Evolutionary conservation across 2,888 invertebrate genomes (phyloP), one percentile per base, ranked within the genome.

Genomic region (Lissonota sp.): DNA sequence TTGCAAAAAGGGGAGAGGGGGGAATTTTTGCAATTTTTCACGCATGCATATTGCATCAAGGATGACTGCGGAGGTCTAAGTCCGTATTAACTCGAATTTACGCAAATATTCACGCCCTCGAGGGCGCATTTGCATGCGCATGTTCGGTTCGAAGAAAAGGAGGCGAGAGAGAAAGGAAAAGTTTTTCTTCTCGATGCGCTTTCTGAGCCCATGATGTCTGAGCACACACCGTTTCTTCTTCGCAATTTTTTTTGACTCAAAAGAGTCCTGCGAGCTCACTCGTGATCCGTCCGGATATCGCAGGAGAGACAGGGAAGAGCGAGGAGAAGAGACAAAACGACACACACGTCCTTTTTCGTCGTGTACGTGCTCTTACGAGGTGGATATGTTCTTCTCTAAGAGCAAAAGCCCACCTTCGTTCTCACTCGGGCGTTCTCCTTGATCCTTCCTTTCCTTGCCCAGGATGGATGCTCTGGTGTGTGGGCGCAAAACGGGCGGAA

Each of bases 41-140:
- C 53, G 66, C 71, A 77, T 64, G 72, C 78, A 71, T 71, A 78
- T 72, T 55, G 53, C 51, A 62, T 66, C 53, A 6, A 55, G 73
- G 53, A 5, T 58, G 16, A 53, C 26, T 26, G 1, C 26, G 26
- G 26, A 14, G 53, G 53, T 53, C 53, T 12, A 26, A 26, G 26
- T 26, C 26, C 44, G 72, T 14, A 78, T 78, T 72, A 78, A 72
- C 66, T 71, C 58, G 71, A 66, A 60, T 64, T 66, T 72, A 78
- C 58, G 66, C 37, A 55, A 78, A 66, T 72, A 66, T 66, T 72
- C 51, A 49, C 6, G 16, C 39, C 64, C 51, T 39, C 40, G n/a
- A 51, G 66, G 39, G 53, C 12, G 7, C 14, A 6, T 49, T 60
- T 12, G 75, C 70, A 10, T 44, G 26, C 55, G 39, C 70, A 37